Conservation (phyloP, 1,140 invertebrate species). For the Anadara kagoshimensis region DNA sequence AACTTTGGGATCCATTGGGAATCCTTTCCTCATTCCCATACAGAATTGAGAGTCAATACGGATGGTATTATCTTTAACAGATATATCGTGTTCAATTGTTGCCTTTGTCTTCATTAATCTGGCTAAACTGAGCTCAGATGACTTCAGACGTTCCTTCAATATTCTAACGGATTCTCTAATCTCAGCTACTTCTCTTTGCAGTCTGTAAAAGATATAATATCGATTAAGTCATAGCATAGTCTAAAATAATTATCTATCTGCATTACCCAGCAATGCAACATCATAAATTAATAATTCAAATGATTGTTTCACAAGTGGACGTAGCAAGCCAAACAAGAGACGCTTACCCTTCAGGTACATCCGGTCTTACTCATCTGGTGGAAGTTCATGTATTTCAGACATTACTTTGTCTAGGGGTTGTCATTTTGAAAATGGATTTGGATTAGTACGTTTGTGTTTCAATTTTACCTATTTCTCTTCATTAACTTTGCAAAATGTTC, state of each 20-base stretch:
- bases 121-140: conserved; percentile 79
- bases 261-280: background rate
- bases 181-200: conserved; percentile 73
- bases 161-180: conserved; percentile 72
- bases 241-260: background rate
- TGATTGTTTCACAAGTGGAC: too few species aligned
- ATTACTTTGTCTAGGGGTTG: too few species aligned
- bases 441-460: too few species aligned
- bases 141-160: conserved; percentile 72
- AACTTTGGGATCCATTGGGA: conserved; percentile 73
- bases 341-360: too few species aligned
- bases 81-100: conserved; percentile 89
- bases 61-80: conserved; percentile 90
- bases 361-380: too few species aligned
- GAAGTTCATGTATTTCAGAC: too few species aligned
- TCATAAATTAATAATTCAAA: too few species aligned
- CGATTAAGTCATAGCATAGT: background rate
- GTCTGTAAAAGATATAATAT: conserved; percentile 53
- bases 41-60: conserved; percentile 95
- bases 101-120: conserved; percentile 87
- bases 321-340: too few species aligned
- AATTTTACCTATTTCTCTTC: too few species aligned
- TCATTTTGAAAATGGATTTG: too few species aligned
- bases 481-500: too few species aligned
- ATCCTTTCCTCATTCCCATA: conserved; percentile 89